Base-by-base conservation (phyloP, 2,797 vertebrate genomes). In the Typhlichthys eigenmanni region DNA sequence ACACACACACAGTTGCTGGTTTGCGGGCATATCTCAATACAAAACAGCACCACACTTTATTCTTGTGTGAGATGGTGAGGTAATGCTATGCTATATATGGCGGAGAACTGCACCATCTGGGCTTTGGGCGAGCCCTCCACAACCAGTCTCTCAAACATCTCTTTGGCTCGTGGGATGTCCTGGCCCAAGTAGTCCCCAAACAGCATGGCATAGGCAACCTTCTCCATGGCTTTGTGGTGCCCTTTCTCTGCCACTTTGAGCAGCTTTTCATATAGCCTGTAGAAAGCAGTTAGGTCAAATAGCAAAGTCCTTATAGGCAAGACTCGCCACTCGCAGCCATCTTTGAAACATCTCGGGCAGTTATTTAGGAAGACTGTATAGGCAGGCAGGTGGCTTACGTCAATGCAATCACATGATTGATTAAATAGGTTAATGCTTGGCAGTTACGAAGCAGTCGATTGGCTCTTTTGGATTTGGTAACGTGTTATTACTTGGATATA, bases 91-190 rank as follows among this genome's bases (percentile, higher is more conserved):
- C 17, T 19, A 19, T 19, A 19, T 46, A 29, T 7, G 32, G 0
- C n/a, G 1, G 17, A 14, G 5, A n/a, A 45, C 79, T 75, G 75
- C 92, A 98, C 98, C 85, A 87, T 96, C 76, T 99, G 98, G 32
- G 95, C 96, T 91, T 96, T 97, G 14, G 97, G 96, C 32, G 95
- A 98, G 7, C 98, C 98, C 56, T 97, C 95, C 38, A 95, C 84
- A 0, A 94, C 94, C 14, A 99, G 89, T 72, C 95, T 96, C 91
- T 98, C 95, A 85, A 99, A 94, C 43, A 98, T 91, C 56, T 94
- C 93, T 86, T 91, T 96, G 29, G 98, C 97, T 43, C 90, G 87
- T 1, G 90, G 92, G 75, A 98, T 62, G 62, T 95, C 95, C 90
- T 98, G 96, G 60, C 90, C 92, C 79, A 98, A 74, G 83, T 95